Evolutionary conservation across 2,888 invertebrate genomes (phyloP), one percentile per base, ranked within the genome.

Genomic region (Gymnocheta viridis): DNA sequence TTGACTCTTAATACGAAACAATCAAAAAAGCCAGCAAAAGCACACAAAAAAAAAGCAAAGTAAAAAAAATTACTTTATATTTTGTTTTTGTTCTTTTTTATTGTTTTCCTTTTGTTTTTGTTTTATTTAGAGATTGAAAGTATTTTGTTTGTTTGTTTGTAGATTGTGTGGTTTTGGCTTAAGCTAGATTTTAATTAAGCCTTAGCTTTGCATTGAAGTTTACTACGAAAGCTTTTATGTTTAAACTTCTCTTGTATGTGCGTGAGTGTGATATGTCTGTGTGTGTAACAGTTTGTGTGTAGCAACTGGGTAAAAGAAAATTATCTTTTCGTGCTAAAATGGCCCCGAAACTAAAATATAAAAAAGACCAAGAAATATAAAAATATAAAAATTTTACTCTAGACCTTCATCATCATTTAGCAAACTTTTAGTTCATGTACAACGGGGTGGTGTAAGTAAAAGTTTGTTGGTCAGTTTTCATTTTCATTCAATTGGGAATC

Each of bases 341-440:
- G 56, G 17, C 66, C 58, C 22, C 17, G 41, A 49, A 44, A 58
- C 14, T 2, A 54, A 51, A 10, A 51, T 51, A 24, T 51, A 2
- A 19, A 32, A 29, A 27, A 22, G 38, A 47, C 5, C 17, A n/a
- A 72, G 70, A 64, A n/a, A 66, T 51, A 35, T 49, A 32, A n/a
- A 38, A 38, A 24, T 29, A 38, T 47, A 60, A n/a, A 51, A 62
- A 67, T 72, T 56, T 60, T 81, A 84, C 84, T 81, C 84, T 84
- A 84, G 84, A 84, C 84, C 84, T 84, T 84, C 84, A 69, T 56
- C 84, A 78, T 49, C 19, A 17, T 4, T 19, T 19, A 12, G 19
- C 32, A 64, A 35, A 54, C 32, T 2, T 12, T n/a, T 47, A n/a
- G 24, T 58, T 24, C 0, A 2, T 2, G 14, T 64, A 7, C 2